Percentiles rank a stretch among this genome's conserved stretches.
phyloP scores from a whole-genome alignment of 2,797 vertebrate species.

The Todus mexicanus region DNA sequence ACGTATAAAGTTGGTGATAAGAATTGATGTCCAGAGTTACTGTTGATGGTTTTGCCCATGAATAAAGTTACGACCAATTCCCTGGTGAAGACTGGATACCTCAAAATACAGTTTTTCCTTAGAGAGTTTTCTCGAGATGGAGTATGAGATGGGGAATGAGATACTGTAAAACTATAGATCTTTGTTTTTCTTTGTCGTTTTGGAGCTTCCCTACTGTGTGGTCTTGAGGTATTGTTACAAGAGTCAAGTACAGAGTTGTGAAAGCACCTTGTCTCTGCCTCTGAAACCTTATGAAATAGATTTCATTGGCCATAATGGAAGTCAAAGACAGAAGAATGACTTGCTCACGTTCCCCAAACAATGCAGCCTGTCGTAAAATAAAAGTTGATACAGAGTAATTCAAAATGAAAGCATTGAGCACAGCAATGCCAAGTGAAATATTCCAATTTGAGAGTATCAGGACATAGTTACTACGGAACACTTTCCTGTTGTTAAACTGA shows the following conservation, averaged over 20 bases:
- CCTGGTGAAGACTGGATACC: neutral
- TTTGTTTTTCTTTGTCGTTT: neutral
- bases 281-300: neutral
- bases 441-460: neutral
- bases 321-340: neutral
- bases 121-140: neutral
- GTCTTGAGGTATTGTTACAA: accelerated
- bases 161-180: neutral
- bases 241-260: too few species aligned
- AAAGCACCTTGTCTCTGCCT: accelerated
- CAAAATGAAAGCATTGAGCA: neutral
- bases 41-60: neutral
- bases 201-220: neutral
- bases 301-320: too few species aligned
- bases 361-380: neutral
- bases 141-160: neutral
- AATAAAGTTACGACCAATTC: neutral
- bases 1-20: neutral
- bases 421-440: neutral
- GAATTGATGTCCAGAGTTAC: neutral
- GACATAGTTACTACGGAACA: accelerated
- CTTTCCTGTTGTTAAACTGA: neutral
- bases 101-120: neutral
- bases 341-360: neutral
- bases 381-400: neutral